Conservation (phyloP, 2,888 invertebrate species). For the Drosophila robusta region DNA sequence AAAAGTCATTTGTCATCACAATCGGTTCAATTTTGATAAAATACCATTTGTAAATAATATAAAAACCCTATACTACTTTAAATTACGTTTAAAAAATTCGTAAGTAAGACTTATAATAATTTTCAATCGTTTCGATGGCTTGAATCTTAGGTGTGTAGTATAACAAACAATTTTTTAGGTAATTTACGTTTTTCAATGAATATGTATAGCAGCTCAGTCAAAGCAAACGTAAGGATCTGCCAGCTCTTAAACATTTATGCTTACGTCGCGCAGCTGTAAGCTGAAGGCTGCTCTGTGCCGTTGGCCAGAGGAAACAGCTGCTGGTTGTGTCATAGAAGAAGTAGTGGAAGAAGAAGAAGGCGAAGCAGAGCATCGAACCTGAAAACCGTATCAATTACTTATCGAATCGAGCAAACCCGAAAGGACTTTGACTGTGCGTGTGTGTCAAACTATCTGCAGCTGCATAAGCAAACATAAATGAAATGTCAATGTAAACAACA, state of each 20-base stretch:
- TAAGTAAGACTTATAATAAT: no score
- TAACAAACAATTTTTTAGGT: no score
- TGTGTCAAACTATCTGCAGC: slow-evolving; percentile 50
- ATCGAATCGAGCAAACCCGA: slow-evolving; percentile 44
- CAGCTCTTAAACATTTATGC: slow-evolving; percentile 30
- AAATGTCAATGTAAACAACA: slow-evolving; percentile 71
- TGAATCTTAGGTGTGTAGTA: no score
- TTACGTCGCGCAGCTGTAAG: slow-evolving; percentile 7
- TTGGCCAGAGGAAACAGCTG: slow-evolving; percentile 19
- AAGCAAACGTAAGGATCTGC: slow-evolving; percentile 1
- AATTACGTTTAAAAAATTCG: no score
- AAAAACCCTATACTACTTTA: no score
- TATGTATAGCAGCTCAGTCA: not conserved
- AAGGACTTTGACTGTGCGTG: slow-evolving; percentile 49
- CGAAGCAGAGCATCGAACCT: slow-evolving; percentile 42
- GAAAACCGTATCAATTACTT: slow-evolving; percentile 58
- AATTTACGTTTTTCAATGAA: no score
- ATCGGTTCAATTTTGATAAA: no score
- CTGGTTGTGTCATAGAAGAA: not conserved
- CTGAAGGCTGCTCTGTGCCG: slow-evolving; percentile 1
- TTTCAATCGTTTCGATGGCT: no score
- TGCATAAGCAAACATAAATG: slow-evolving; percentile 68
- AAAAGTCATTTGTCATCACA: no score
- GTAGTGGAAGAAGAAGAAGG: not conserved
- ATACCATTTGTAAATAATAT: no score